Base-by-base conservation (phyloP, 92 coral and sea anemone species). In the Virgularia gustaviana region DNA sequence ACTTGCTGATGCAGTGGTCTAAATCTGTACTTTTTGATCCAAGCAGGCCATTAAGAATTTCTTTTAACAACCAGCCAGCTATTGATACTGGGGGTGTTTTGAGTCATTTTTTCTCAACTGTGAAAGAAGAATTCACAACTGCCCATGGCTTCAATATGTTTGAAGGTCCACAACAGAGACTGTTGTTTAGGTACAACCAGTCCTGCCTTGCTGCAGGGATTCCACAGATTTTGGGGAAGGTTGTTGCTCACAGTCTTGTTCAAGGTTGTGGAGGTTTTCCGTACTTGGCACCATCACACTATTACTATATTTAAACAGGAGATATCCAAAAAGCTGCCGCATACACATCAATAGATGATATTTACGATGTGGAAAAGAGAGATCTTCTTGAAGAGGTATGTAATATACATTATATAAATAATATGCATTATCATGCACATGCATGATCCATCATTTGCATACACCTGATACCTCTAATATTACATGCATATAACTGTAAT, bases 81-180 rank as follows among this genome's bases (percentile, higher is more conserved):
- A 71, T 63, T 24, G 80, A 80, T 61, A 63, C 71, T 1, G 85
- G 85, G 36, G 80, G 85, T 2, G 83, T 79, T 32, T 36, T 53
- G 25, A 57, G 52, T 11, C 62, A 56, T 59, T 79, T 79, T 49
- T 79, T 55, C 45, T 22, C 83, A 36, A 42, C 57, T 20, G 52
- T 78, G 22, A 71, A 71, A 58, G 71, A 59, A 57, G 32, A 71
- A 51, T 57, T 70, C 44, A 24, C 31, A 3, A 23, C 37, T 28
- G 39, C n/a, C 20, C 31, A 35, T 3, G 19, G 37, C 13, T 60
- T 79, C 23, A 29, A 30, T 0, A 37, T 79, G 49, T 71, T 79
- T 60, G 65, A 79, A 47, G 84, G 84, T 36, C 79, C 84, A 45
- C 20, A 19, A 37, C 10, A 15, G 2, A 70, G 83, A 36, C 63